Conservation (phyloP, 1,140 invertebrate species). For the Neelides sp. region DNA sequence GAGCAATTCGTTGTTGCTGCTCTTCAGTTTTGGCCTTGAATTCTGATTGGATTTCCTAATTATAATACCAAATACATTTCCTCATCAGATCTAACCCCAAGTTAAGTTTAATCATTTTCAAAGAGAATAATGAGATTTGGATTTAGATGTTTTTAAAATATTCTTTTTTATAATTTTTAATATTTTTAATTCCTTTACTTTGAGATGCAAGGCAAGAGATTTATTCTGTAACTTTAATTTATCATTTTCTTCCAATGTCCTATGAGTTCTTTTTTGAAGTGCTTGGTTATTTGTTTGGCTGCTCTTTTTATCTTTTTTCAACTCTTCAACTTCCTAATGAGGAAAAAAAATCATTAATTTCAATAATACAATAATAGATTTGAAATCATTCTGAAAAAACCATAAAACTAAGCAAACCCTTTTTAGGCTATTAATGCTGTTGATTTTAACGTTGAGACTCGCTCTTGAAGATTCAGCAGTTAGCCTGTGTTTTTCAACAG, state of each 20-base stretch:
- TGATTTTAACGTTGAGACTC: slow-evolving; percentile 17
- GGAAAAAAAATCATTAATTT: neutral
- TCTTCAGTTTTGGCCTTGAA: slow-evolving; percentile 13
- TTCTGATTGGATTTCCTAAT: slow-evolving; percentile 21
- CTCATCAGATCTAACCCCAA: neutral
- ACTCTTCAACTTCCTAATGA: slow-evolving; percentile 21
- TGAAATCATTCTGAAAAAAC: neutral
- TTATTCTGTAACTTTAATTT: slow-evolving; percentile 24
- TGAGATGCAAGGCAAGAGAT: slow-evolving; percentile 19
- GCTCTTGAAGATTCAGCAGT: slow-evolving; percentile 13
- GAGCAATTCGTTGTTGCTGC: slow-evolving; percentile 9
- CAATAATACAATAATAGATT: neutral
- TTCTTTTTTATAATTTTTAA: no score
- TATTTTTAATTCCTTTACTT: slow-evolving; percentile 11
- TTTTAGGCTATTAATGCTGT: slow-evolving; percentile 15
- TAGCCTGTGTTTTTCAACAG: slow-evolving; percentile 20
- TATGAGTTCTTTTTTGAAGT: slow-evolving; percentile 22
- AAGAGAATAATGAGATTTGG: neutral
- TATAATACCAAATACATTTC: neutral
- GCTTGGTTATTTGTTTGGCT: slow-evolving; percentile 12
- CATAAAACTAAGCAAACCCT: slow-evolving; percentile 11
- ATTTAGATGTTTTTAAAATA: neutral
- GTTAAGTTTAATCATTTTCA: neutral
- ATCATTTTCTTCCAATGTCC: slow-evolving; percentile 22
- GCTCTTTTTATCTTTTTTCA: slow-evolving; percentile 20